A percentile compares a stretch with the other conserved stretches of the same genome.
Conservation (phyloP, 2,797 vertebrate genomes). For the Podarcis lilfordi region DNA sequence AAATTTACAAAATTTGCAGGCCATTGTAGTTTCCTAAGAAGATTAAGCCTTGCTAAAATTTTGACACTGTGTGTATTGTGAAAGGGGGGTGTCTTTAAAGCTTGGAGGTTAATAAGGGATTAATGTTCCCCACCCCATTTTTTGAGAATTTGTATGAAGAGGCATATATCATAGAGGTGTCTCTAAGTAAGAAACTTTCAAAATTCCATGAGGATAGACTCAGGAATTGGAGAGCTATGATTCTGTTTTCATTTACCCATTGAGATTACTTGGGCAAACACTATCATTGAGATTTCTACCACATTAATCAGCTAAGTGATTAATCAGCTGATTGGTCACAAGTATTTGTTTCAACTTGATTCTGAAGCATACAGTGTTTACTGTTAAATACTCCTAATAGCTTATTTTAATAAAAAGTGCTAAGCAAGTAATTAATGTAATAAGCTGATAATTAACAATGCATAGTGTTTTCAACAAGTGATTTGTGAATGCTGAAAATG, state of each 20-base stretch:
- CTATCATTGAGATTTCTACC: neutral
- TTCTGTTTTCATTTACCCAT: neutral
- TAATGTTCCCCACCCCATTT: too few species aligned
- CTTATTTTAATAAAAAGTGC: neutral
- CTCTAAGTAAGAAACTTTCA: too few species aligned
- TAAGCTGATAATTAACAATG: conserved; percentile 13
- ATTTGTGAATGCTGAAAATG: conserved; percentile 36
- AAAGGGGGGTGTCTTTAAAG: too few species aligned
- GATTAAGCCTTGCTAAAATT: too few species aligned
- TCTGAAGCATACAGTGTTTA: neutral
- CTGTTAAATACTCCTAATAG: neutral
- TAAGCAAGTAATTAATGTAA: conserved; percentile 29
- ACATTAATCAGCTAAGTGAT: neutral
- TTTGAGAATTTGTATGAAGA: too few species aligned
- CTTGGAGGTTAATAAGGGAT: too few species aligned
- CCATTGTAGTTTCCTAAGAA: too few species aligned
- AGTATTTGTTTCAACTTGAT: neutral
- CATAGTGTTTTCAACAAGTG: neutral
- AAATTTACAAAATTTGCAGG: too few species aligned
- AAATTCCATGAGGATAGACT: too few species aligned
- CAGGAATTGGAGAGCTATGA: too few species aligned
- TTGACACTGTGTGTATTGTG: too few species aligned
- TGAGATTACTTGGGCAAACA: neutral
- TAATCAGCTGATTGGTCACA: neutral
- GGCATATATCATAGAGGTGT: too few species aligned